phyloP scores from a whole-genome alignment of 2,888 invertebrate species.

The Theodoxus fluviatilis region DNA sequence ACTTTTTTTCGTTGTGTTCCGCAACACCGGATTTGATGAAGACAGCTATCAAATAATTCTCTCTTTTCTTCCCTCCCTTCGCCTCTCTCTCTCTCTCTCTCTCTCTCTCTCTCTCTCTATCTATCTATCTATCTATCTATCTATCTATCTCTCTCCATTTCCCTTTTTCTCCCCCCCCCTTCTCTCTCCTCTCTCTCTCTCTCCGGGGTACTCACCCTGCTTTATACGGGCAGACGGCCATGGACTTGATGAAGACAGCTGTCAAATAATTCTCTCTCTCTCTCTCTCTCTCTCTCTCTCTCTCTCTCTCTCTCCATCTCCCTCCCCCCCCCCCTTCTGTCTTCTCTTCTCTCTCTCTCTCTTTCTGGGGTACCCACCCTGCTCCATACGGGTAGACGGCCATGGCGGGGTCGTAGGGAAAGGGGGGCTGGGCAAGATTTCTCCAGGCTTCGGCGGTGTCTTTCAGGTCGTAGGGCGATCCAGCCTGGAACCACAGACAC shows the following conservation, averaged over 20 bases:
- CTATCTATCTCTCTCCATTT: neutral
- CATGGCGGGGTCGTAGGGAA: constrained; percentile 57
- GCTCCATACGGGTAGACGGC: constrained; percentile 56
- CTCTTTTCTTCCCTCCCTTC: neutral
- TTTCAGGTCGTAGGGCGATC: constrained; percentile 49
- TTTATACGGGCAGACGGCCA: constrained; percentile 57
- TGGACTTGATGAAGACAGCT: too few species aligned
- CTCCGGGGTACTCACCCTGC: constrained; percentile 50
- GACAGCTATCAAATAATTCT: neutral
- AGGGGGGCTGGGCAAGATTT: constrained; percentile 50
- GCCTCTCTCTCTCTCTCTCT: neutral
- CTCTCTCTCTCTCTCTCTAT: neutral
- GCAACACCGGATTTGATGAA: too few species aligned
- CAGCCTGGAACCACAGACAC: constrained; percentile 37
- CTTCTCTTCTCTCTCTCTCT: neutral
- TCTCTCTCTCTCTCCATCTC: neutral
- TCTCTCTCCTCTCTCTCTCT: too few species aligned
- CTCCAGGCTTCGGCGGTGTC: constrained; percentile 56
- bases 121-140: neutral
- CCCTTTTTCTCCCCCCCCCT: neutral
- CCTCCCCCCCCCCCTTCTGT: neutral
- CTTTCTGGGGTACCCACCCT: constrained; percentile 42
- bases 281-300: neutral
- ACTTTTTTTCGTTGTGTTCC: too few species aligned
- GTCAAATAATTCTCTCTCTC: neutral